Percentiles rank a stretch among this genome's conserved stretches.
phyloP scores from a whole-genome alignment of 2,797 vertebrate species.

The Oceanodroma leucorhoa region DNA sequence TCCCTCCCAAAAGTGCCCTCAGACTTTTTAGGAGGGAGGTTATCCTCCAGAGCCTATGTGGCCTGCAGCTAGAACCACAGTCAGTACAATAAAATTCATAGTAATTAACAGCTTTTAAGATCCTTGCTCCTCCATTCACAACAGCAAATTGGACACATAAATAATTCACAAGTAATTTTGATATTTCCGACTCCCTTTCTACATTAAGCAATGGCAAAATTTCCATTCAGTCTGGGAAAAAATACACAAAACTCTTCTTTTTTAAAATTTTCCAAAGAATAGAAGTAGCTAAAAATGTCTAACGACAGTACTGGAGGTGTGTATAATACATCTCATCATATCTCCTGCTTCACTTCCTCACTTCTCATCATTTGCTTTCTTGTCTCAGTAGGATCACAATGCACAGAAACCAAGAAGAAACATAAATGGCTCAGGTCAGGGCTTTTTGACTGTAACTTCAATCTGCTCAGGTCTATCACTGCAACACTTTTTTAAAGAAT shows the following conservation, averaged over 20 bases:
- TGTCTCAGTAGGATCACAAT: background rate
- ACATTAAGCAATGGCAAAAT: conserved; percentile 50
- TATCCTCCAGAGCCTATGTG: accelerated
- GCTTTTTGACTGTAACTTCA: background rate
- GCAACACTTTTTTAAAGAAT: background rate
- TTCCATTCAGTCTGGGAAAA: background rate
- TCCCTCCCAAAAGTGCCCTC: background rate
- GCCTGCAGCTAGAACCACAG: background rate
- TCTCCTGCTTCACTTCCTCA: background rate
- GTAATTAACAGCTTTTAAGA: background rate
- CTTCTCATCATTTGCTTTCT: background rate
- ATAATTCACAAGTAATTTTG: conserved; percentile 12
- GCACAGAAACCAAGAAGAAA: background rate
- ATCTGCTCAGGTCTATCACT: background rate
- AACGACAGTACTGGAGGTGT: background rate
- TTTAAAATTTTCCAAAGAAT: conserved; percentile 19
- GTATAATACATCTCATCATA: background rate
- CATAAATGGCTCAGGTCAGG: background rate
- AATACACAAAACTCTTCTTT: background rate
- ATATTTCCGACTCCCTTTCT: background rate
- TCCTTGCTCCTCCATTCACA: background rate
- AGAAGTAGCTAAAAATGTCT: background rate
- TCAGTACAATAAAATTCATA: background rate
- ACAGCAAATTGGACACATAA: background rate
- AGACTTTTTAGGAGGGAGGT: background rate